phyloP scores from a whole-genome alignment of 2,797 vertebrate species.

The Ctenopoma multispine region DNA sequence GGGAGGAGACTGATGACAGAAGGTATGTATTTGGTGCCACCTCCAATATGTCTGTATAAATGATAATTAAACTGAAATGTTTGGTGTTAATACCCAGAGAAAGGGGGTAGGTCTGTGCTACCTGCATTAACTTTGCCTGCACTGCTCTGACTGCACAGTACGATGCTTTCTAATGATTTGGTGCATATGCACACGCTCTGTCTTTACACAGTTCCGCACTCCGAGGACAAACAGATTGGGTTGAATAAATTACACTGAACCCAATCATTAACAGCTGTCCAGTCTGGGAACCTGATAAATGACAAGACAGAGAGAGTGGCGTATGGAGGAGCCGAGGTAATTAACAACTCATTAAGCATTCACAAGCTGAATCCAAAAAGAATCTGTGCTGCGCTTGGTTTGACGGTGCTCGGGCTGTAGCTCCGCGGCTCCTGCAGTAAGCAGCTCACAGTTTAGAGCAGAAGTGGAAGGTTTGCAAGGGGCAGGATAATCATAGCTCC shows the following conservation, averaged over 20 bases:
- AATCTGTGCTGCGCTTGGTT: conserved; percentile 32
- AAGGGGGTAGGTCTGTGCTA: conserved; percentile 31
- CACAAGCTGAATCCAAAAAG: conserved; percentile 47
- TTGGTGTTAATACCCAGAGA: conserved; percentile 34
- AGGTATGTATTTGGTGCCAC: conserved; percentile 46
- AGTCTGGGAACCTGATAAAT: conserved; percentile 75
- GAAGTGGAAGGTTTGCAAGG: conserved; percentile 56
- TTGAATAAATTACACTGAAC: conserved; percentile 75
- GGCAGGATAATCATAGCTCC: conserved; percentile 70
- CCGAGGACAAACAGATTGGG: conserved; percentile 75
- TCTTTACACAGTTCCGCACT: conserved; percentile 39
- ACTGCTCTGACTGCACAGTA: conserved; percentile 26
- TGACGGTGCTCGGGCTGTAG: conserved; percentile 16
- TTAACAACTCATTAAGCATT: conserved; percentile 75
- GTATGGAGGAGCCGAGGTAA: conserved; percentile 60
- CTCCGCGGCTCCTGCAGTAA: conserved; percentile 45
- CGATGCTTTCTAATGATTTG: conserved; percentile 54
- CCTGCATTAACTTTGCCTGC: conserved; percentile 32
- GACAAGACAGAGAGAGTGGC: conserved; percentile 59
- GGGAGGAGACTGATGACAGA: conserved; percentile 66
- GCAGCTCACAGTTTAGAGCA: conserved; percentile 51
- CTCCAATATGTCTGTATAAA: conserved; percentile 55
- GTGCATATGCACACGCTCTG: conserved; percentile 40
- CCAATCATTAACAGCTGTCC: conserved; percentile 75
- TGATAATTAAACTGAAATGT: conserved; percentile 48